Percentiles rank a stretch among this genome's conserved stretches.
Conservation (phyloP, 2,113 vertebrate species). For the Otocyon megalotis region DNA sequence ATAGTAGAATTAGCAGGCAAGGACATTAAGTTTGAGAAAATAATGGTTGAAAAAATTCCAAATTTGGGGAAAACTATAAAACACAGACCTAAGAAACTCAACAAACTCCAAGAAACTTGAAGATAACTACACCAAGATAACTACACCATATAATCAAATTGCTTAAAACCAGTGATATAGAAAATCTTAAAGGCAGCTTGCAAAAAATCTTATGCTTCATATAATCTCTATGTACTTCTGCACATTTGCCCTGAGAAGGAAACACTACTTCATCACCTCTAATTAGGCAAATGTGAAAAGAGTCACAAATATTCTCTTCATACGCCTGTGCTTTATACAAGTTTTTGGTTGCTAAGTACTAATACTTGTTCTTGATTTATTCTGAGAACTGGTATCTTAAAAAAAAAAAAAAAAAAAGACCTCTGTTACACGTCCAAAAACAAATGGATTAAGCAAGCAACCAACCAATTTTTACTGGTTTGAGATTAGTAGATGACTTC, state of each 20-base stretch:
- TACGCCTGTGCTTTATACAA: not conserved
- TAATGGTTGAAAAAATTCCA: not conserved
- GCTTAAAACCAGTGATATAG: not conserved
- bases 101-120: conserved; percentile 6
- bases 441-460: not conserved
- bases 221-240: not conserved
- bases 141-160: not conserved
- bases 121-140: conserved; percentile 4
- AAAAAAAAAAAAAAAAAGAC: not conserved
- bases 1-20: not conserved
- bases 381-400: not conserved
- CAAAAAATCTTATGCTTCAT: not conserved
- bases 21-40: not conserved
- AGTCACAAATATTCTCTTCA: conserved; percentile 18
- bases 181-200: not conserved
- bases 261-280: not conserved
- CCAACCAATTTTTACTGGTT: not conserved
- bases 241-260: not conserved
- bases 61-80: not conserved
- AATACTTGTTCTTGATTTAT: not conserved
- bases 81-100: not conserved
- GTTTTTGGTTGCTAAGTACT: not conserved
- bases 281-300: not conserved
- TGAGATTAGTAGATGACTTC: not conserved
- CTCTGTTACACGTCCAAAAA: not conserved